Percentiles rank a stretch among this genome's conserved stretches.
Conservation (phyloP, 2,888 invertebrate species). For the Trisateles emortualis region DNA sequence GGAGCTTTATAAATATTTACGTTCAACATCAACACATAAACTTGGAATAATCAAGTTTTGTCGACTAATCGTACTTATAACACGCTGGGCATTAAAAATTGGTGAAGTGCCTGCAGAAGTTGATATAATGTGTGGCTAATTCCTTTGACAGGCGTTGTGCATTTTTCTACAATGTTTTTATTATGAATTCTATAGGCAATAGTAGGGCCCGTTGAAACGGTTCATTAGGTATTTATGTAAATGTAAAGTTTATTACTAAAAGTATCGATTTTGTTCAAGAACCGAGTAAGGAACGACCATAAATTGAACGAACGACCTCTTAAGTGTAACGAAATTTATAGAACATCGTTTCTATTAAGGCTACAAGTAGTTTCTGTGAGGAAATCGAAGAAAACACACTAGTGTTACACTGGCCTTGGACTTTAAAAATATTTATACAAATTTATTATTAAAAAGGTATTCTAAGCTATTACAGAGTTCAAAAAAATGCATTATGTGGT, state of each 20-base stretch:
- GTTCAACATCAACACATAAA: no score
- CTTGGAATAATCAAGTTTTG: no score
- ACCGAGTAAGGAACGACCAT: slow-evolving; percentile 26
- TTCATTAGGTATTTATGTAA: slow-evolving; percentile 66
- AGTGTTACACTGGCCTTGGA: not conserved
- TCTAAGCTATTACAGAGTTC: no score
- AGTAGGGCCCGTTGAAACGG: slow-evolving; percentile 43
- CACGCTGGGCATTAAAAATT: no score
- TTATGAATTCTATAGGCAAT: not conserved
- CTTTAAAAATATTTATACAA: not conserved
- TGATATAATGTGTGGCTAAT: no score
- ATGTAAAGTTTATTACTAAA: slow-evolving; percentile 55
- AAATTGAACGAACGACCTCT: slow-evolving; percentile 32
- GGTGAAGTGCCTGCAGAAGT: no score
- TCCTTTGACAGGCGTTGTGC: no score
- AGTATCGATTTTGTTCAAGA: slow-evolving; percentile 53
- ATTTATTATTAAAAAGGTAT: no score
- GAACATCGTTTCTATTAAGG: slow-evolving; percentile 1
- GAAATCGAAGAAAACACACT: not conserved
- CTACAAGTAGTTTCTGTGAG: not conserved
- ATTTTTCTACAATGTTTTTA: not conserved
- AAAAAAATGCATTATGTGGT: no score
- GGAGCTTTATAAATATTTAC: no score
- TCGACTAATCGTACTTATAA: no score
- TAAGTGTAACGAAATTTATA: slow-evolving; percentile 18